Percentiles rank a stretch among this genome's conserved stretches.
These are phyloP conservation scores for Peromyscus leucopus DNA, from an alignment of 2,113 vertebrate species.

Conservation along the genomic window DNA sequence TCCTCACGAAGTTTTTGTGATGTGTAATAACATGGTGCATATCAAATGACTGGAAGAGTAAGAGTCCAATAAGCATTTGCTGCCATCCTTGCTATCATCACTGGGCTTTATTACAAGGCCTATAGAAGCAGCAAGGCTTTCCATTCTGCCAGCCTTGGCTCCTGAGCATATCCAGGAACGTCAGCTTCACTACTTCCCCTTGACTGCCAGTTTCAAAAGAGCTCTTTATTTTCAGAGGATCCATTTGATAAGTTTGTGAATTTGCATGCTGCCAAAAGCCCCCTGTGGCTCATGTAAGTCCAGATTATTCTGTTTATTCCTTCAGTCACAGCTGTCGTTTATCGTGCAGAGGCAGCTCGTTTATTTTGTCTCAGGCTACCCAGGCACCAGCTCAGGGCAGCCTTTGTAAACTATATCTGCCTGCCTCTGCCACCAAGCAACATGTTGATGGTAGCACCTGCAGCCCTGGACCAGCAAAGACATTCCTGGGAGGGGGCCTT, in stretches of 20 bases:
- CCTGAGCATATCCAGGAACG: neutral
- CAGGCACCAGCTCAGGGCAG: slow-evolving; percentile 75
- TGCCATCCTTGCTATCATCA: neutral
- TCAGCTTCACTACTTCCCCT: slow-evolving; percentile 73
- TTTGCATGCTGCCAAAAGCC: slow-evolving; percentile 85
- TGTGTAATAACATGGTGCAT: no score
- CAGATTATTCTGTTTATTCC: slow-evolving; percentile 89
- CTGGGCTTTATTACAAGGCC: neutral
- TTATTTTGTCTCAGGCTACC: slow-evolving; percentile 80
- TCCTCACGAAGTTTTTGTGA: neutral
- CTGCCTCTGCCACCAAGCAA: slow-evolving; percentile 45
- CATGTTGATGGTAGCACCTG: neutral
- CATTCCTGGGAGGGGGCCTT: neutral
- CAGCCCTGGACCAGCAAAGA: neutral
- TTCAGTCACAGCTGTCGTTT: slow-evolving; percentile 87
- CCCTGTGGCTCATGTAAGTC: slow-evolving; percentile 85
- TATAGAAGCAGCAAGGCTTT: accelerated
- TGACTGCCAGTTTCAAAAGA: slow-evolving; percentile 83
- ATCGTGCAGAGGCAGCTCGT: slow-evolving; percentile 81
- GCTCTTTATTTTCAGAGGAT: slow-evolving; percentile 85
- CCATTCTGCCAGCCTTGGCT: neutral
- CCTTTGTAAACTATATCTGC: slow-evolving; percentile 75
- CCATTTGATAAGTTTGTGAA: slow-evolving; percentile 82
- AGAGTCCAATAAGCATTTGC: neutral
- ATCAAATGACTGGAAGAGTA: neutral